Base-by-base conservation (phyloP, 2,113 vertebrate species). In the Pomatostomus ruficeps region DNA sequence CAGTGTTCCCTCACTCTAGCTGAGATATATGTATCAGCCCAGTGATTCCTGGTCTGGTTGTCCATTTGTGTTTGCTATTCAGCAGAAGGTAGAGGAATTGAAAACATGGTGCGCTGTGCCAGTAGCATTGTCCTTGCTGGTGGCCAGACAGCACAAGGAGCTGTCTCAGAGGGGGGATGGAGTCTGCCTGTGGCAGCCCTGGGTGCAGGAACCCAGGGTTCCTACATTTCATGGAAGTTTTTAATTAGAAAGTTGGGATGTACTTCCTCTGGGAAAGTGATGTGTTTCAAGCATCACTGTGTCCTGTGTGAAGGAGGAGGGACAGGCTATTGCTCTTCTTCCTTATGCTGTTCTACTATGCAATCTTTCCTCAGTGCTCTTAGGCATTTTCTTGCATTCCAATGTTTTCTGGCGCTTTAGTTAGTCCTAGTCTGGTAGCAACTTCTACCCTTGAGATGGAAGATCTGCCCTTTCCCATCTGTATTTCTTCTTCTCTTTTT, bases 271-370 rank as follows among this genome's bases (percentile, higher is more conserved):
- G 51, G 48, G 45, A 46, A 65, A 55, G 20, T 42, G 12, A 12
- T 0, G 3, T 46, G 23, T 78, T 93, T 63, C 4, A 4, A 42
- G 31, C 31, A 26, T 72, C 31, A 6, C 14, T 1, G 0, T 36
- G 26, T 42, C 15, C 31, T 54, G 6, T 46, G 13, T 29, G 33
- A 62, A 67, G 40, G n/a, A 89, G 38, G 11, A 57, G 22, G 16
- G 65, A 48, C 11, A 23, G n/a, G 15, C 26, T 63, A 1, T 62
- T 5, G 7, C 28, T 58, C 11, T 33, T 80, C 29, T 80, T 74
- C 15, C 33, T 72, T 71, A 9, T 0, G 1, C 21, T 33, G 3
- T 77, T 84, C 28, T 61, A 1, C 31, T 65, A 0, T 2, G 3
- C n/a, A 77, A 1, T 55, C 24, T 46, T 77, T 55, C 26, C 67